A percentile compares a stretch with the other conserved stretches of the same genome.
These are phyloP conservation scores for Orthosia incerta DNA, from an alignment of 2,888 invertebrate genomes.

Conservation along the genomic window DNA sequence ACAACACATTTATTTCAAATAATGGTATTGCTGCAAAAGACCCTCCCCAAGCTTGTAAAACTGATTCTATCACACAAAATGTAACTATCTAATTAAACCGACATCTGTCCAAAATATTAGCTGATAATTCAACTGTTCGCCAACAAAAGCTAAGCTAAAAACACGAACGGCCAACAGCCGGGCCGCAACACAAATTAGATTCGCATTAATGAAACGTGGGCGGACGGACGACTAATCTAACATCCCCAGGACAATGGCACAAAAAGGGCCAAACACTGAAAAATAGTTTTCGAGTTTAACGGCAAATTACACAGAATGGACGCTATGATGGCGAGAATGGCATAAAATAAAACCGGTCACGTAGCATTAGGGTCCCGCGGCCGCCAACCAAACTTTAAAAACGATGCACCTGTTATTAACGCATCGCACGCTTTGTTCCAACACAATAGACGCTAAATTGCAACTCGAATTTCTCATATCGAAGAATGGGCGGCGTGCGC, in stretches of 20 bases:
- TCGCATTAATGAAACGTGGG: conserved; percentile 88
- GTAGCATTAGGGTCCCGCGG: conserved; percentile 75
- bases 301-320: conserved; percentile 87
- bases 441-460: conserved; percentile 89
- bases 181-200: conserved; percentile 84
- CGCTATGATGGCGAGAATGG: conserved; percentile 85
- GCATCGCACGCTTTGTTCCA: conserved; percentile 88
- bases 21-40: not conserved
- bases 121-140: conserved; percentile 76
- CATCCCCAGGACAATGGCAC: conserved; percentile 79
- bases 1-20: conserved; percentile 5
- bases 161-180: conserved; percentile 74
- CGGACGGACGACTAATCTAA: conserved; percentile 81
- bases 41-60: conserved; percentile 21
- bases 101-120: conserved; percentile 78
- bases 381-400: conserved; percentile 78
- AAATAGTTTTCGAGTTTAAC: conserved; percentile 86
- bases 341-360: conserved; percentile 88
- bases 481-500: conserved; percentile 76
- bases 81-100: conserved; percentile 69
- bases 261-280: conserved; percentile 84
- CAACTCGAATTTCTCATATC: conserved; percentile 87
- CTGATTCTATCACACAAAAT: conserved; percentile 49
- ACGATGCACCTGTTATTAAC: conserved; percentile 90
- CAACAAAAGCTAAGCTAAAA: conserved; percentile 81